A percentile compares a stretch with the other conserved stretches of the same genome.
phyloP scores from a whole-genome alignment of 1,140 invertebrate species.

The Diprion similis region DNA sequence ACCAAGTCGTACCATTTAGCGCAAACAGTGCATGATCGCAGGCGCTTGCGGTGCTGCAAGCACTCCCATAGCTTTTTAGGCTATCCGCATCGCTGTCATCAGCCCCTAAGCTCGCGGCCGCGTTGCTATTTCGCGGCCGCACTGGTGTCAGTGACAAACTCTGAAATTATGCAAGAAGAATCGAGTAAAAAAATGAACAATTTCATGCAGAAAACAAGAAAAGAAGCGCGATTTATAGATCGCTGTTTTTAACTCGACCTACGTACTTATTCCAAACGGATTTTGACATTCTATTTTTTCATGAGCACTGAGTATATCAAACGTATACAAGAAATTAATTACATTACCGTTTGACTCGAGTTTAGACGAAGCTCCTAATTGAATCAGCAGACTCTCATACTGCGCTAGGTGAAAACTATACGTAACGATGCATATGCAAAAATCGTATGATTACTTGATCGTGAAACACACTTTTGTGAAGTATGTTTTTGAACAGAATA shows the following conservation, averaged over 20 bases:
- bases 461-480: too few species aligned
- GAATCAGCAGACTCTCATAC: not conserved
- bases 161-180: slow-evolving; percentile 36
- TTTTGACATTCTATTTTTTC: not conserved
- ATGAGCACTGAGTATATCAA: not conserved
- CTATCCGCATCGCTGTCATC: slow-evolving; percentile 79
- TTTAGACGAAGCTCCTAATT: not conserved
- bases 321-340: not conserved
- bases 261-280: not conserved
- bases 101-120: slow-evolving; percentile 37
- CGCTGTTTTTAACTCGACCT: not conserved
- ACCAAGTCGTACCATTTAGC: slow-evolving; percentile 81
- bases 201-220: slow-evolving; percentile 4
- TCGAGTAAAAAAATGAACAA: slow-evolving; percentile 6
- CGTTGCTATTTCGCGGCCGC: slow-evolving; percentile 42
- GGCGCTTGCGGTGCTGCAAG: slow-evolving; percentile 72
- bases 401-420: too few species aligned
- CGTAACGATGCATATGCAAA: too few species aligned
- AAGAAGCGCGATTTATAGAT: not conserved
- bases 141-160: slow-evolving; percentile 61
- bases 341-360: not conserved
- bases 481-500: too few species aligned
- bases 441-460: too few species aligned
- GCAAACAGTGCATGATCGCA: slow-evolving; percentile 82
- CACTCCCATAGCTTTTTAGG: slow-evolving; percentile 77